Conservation (phyloP, 2,113 vertebrate genomes). For the human region GRCh38 chr11:80985001-80985500, state of each 20-base stretch:
- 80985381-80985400: neutral
- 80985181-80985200: neutral
- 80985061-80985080: neutral
- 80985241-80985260: neutral
- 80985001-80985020: neutral
- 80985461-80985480: neutral
- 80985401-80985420: neutral
- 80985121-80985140: neutral
- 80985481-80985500: neutral
- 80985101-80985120: neutral
- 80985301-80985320: neutral
- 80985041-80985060: neutral
- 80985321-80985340: neutral
- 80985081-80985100: neutral
- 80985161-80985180: neutral
- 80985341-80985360: neutral
- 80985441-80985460: neutral
- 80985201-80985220: neutral
- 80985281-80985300: neutral
- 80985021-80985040: neutral
- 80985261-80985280: neutral
- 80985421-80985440: neutral
- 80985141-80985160: neutral
- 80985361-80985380: neutral
- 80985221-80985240: neutral